phyloP scores from a whole-genome alignment of 2,113 vertebrate species.

The Pachypanchax playfairii region DNA sequence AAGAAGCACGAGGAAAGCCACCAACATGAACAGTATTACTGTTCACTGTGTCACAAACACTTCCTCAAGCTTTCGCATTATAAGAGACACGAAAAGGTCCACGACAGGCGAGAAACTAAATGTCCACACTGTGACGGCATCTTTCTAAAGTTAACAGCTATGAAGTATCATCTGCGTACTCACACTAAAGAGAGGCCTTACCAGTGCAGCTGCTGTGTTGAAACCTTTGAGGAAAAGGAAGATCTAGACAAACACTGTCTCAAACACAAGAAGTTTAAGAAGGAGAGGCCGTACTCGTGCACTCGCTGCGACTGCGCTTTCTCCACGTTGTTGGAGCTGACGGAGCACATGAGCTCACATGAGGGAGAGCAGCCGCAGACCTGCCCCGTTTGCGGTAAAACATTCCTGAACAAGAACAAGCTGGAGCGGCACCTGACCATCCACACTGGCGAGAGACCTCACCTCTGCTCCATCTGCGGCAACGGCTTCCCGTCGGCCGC shows the following conservation, averaged over 20 bases:
- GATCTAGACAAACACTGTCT: constrained; percentile 67
- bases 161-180: constrained; percentile 71
- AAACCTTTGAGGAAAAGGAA: constrained; percentile 58
- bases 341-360: constrained; percentile 60
- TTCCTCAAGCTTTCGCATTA: constrained; percentile 68
- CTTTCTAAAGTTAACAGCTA: constrained; percentile 58
- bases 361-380: constrained; percentile 62
- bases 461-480: constrained; percentile 72
- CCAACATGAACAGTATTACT: constrained; percentile 52
- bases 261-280: constrained; percentile 67
- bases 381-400: constrained; percentile 65
- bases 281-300: constrained; percentile 68
- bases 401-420: constrained; percentile 69
- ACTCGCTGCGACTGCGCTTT: constrained; percentile 64
- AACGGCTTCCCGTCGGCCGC: constrained; percentile 68
- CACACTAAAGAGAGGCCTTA: constrained; percentile 60
- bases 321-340: constrained; percentile 60
- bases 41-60: constrained; percentile 54
- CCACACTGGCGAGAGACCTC: constrained; percentile 67
- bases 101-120: constrained; percentile 54
- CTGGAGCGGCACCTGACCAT: constrained; percentile 69
- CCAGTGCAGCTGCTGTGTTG: constrained; percentile 68
- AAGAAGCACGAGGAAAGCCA: constrained; percentile 68
- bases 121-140: constrained; percentile 70
- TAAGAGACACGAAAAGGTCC: constrained; percentile 64